Evolutionary conservation across 92 coral and sea anemone genomes (phyloP).

Genomic region (Epizoanthus ramosus): DNA sequence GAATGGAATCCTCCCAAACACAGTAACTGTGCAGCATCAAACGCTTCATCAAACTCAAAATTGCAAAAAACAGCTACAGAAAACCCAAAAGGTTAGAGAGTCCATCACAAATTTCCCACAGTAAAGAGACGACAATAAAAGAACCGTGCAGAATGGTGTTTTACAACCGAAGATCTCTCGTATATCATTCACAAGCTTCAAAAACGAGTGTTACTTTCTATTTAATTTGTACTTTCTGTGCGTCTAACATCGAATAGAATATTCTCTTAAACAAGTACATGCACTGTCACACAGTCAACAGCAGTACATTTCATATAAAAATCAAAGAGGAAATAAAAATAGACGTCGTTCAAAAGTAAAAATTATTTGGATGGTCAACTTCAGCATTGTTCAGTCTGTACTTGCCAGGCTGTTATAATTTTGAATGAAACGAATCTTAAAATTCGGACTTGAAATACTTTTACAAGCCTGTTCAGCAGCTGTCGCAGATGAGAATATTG

Average conservation of each 20-base stretch:
- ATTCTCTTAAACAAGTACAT: slow-evolving; percentile 26
- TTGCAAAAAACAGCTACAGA: too few species aligned
- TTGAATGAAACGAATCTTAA: slow-evolving; percentile 72
- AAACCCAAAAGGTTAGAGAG: too few species aligned
- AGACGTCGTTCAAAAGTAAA: slow-evolving; percentile 36
- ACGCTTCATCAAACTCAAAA: too few species aligned
- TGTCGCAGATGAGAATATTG: slow-evolving; percentile 65
- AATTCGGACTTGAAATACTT: slow-evolving; percentile 67
- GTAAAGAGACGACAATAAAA: too few species aligned
- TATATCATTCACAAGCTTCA: too few species aligned
- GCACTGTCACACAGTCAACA: slow-evolving; percentile 22
- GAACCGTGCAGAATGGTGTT: too few species aligned
- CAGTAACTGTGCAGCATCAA: too few species aligned
- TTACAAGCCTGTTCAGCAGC: slow-evolving; percentile 74
- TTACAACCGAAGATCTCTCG: too few species aligned
- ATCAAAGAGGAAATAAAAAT: slow-evolving; percentile 35
- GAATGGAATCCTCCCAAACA: too few species aligned
- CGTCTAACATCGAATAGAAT: slow-evolving; percentile 26
- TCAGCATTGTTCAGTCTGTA: slow-evolving; percentile 23
- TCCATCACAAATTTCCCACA: too few species aligned
- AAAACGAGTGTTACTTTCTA: background rate
- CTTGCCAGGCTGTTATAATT: slow-evolving; percentile 22
- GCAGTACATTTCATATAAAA: slow-evolving; percentile 35
- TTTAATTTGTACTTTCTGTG: slow-evolving; percentile 45
- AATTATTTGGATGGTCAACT: slow-evolving; percentile 8